Evolutionary conservation across 1,140 invertebrate genomes (phyloP).

Genomic region (Halictus rubicundus): DNA sequence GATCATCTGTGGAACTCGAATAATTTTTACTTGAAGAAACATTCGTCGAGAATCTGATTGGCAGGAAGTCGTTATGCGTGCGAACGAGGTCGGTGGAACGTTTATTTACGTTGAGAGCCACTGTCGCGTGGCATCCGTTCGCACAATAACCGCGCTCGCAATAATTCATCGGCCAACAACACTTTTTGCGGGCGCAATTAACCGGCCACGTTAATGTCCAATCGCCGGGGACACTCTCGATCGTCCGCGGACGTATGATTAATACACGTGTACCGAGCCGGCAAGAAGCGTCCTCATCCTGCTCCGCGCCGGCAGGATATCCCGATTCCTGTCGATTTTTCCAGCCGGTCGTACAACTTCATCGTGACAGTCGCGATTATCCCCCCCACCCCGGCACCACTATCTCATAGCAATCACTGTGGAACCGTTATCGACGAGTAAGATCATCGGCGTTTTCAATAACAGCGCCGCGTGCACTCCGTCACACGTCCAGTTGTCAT

Average conservation of each 20-base stretch:
- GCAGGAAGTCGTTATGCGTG: too few species aligned
- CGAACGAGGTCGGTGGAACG: too few species aligned
- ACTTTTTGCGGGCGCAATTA: conserved; percentile 11
- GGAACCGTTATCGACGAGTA: conserved; percentile 29
- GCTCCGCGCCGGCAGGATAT: background rate
- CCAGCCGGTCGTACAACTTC: conserved; percentile 13
- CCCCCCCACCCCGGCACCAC: background rate
- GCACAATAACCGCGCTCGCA: background rate
- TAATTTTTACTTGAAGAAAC: too few species aligned
- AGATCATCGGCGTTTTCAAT: conserved; percentile 30
- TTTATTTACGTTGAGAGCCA: background rate
- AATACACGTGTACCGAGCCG: background rate
- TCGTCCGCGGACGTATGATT: conserved; percentile 1
- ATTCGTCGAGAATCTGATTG: too few species aligned
- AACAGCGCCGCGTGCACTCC: conserved; percentile 17
- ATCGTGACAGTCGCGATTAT: conserved; percentile 30
- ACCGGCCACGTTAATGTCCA: conserved; percentile 4
- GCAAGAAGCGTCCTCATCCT: conserved; percentile 5
- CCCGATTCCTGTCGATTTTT: conserved; percentile 31
- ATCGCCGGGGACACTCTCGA: conserved; percentile 14
- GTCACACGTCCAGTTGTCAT: conserved; percentile 29
- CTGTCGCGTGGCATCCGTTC: background rate
- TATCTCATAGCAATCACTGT: conserved; percentile 22
- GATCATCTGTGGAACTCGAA: too few species aligned
- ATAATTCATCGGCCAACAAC: conserved; percentile 1